Base-by-base conservation (phyloP, 2,113 vertebrate species). In the Suricata suricatta region DNA sequence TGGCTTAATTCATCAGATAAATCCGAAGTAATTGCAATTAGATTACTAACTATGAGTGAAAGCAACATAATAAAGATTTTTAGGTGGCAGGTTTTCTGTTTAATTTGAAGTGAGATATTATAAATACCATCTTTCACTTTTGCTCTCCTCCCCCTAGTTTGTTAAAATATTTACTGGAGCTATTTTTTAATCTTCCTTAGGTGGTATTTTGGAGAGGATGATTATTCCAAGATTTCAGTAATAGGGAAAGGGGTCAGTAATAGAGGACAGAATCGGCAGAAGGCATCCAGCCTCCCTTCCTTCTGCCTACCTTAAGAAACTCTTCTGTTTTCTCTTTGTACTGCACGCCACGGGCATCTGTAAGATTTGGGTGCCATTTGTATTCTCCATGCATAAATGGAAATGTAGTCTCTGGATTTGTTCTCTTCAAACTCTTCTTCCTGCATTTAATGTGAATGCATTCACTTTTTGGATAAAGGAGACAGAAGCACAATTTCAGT, bases 101-200 rank as follows among this genome's bases (percentile, higher is more conserved):
- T 96, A 72, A n/a, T 77, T 91, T 94, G n/a, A 63, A 77, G 2
- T 86, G 7, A 89, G 89, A 71, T 95, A 69, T 31, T 86, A 15
- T 31, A 63, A 54, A 71, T 81, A n/a, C 10, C 0, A 21, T 54
- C 33, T 29, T 66, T 25, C 13, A 17, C n/a, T 1, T 38, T 54
- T 72, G 25, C 72, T 84, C 4, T 64, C 23, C 19, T 69, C 13
- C 15, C 25, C 7, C 7, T 35, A 5, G 81, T 63, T 82, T n/a
- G 33, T 89, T 87, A 63, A 57, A 93, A 90, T 38, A 15, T 68
- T 87, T 57, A 19, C 31, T 76, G 35, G 74, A 79, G 66, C 41
- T 80, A 68, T 50, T 81, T 93, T 79, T 76, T 38, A 86, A 21
- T 35, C 17, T 94, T 77, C 33, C 41, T 54, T 29, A 52, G 41